phyloP scores from a whole-genome alignment of 2,888 invertebrate species.

The Thymelicus acteon region DNA sequence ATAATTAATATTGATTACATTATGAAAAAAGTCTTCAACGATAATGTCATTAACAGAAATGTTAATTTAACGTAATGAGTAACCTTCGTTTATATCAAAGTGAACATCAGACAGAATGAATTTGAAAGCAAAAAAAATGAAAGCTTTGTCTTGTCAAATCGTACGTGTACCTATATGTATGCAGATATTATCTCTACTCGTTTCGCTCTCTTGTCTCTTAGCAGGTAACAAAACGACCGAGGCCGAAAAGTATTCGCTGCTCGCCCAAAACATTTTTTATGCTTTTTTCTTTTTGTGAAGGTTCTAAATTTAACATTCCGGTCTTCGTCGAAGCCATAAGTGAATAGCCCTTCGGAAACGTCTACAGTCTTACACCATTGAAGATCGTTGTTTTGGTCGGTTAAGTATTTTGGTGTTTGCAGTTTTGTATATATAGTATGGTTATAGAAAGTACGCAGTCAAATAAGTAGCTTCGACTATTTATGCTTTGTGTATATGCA shows the following conservation, averaged over 20 bases:
- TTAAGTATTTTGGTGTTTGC: background rate
- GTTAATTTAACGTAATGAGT: background rate
- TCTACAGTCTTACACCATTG: conserved; percentile 16
- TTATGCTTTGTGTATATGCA: conserved; percentile 25
- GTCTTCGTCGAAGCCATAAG: conserved; percentile 41
- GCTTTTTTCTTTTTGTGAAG: conserved; percentile 54
- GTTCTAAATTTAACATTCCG: conserved; percentile 51
- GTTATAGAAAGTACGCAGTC: background rate
- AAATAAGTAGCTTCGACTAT: background rate
- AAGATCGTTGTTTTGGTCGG: background rate
- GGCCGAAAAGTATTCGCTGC: conserved; percentile 68
- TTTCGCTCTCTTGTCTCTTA: conserved; percentile 53
- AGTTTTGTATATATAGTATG: background rate
- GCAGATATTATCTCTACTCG: conserved; percentile 51
- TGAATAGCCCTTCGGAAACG: conserved; percentile 24
- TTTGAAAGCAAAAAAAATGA: conserved; percentile 12
- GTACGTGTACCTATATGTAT: conserved; percentile 14
- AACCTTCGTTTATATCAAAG: conserved; percentile 2
- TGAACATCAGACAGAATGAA: background rate
- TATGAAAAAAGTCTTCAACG: conserved; percentile 1
- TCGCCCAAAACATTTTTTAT: conserved; percentile 61
- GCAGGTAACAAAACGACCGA: conserved; percentile 73
- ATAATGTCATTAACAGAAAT: background rate
- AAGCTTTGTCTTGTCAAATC: conserved; percentile 19
- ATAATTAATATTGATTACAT: background rate